Evolutionary conservation across 30 jellyfish, hydroid and myxozoan genomes (phyloP), one percentile per base, ranked within the genome.

Genomic region (Cassiopea andromeda): DNA sequence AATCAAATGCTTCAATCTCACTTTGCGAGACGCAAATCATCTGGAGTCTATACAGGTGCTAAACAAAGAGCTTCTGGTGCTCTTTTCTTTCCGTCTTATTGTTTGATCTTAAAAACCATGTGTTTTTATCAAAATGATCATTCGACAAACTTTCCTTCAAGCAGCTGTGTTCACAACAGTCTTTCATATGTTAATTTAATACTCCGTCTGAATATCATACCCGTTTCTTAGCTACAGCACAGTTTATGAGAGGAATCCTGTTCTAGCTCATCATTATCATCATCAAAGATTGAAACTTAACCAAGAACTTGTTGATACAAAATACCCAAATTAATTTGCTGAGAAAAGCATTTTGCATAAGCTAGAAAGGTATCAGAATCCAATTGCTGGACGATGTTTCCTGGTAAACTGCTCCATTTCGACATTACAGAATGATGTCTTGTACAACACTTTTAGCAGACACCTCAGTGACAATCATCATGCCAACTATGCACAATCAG

Each of bases 21-120:
- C 15, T 4, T 4, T 43, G 79, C 38, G 82, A 85, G 74, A 82
- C 87, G 61, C 80, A 44, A 54, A 16, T 58, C 19, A 10, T 46
- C 87, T 27, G 50, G 90, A 88, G 84, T 72, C 86, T 50, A 45
- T 58, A 77, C 94, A 44, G 90, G 90, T 87, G 81, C 12, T 17
- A 46, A 87, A 87, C 94, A 87, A 87, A 75, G 88, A 69, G 75
- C 16, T 48, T 66, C 94, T 77, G 94, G 94, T 87, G 94, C 82
- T 69, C 94, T 77, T 87, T 78, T 87, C 72, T 71, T 60, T 85
- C 6, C 87, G 19, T 47, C 14, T 59, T 50, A 77, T 87, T 77
- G 83, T 83, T 83, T 48, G 54, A 17, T 68, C 70, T 74, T 1
- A 3, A 9, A 27, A n/a, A 67, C 93, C 94, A 87, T 87, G 94